Base-by-base conservation (phyloP, 2,797 vertebrate genomes). In the Crenuchus spilurus region DNA sequence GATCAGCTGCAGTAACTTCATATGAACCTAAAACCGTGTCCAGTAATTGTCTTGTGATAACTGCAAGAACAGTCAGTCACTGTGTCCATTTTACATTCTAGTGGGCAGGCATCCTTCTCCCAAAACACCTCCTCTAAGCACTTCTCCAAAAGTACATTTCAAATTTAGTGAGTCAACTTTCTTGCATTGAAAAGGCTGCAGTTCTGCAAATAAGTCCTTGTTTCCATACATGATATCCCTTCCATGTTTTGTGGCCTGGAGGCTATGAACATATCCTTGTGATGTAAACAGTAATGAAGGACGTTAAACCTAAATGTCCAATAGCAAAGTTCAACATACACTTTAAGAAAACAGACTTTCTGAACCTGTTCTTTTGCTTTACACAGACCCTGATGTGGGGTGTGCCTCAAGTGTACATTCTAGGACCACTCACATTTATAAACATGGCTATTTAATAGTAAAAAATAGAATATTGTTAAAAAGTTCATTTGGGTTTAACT, bases 41-140 rank as follows among this genome's bases (percentile, higher is more conserved):
- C 37, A 49, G 24, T 49, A 11, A 9, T 39, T 8, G 13, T 20
- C 24, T 30, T 7, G 9, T 16, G 11, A 28, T 11, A n/a, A 18
- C 46, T 16, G n/a, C n/a, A 48, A 48, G n/a, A 3, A 24, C 41
- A n/a, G 35, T 14, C 1, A 14, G 18, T 57, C 49, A 35, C 20
- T 26, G n/a, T n/a, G n/a, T n/a, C n/a, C n/a, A n/a, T 57, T 70
- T 65, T 18, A 41, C 48, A 39, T 10, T 49, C 20, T 26, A 2
- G 5, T 54, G 5, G 16, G 55, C 28, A 69, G 35, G 18, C 30
- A 33, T 55, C 28, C 37, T 70, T 54, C 35, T 9, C 33, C 5
- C 20, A 10, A 28, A 55, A 69, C 54, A 48, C 30, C 31, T 71
- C 42, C 18, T 35, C 55, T 61, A 41, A 65, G 49, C 51, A 41